phyloP scores from a whole-genome alignment of 2,113 vertebrate genomes.

The Pavo muticus region DNA sequence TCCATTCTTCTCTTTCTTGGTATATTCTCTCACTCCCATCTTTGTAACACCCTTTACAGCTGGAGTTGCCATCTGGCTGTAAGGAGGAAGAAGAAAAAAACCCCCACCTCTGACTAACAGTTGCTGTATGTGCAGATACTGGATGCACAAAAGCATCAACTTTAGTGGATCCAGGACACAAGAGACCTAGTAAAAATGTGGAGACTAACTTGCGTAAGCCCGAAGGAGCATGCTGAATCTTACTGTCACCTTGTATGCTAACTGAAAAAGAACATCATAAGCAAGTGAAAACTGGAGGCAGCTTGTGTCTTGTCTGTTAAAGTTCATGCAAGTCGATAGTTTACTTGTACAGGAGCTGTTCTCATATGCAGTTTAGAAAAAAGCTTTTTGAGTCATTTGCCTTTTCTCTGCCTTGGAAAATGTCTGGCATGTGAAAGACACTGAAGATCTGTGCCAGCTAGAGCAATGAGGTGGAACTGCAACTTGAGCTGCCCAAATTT shows the following conservation, averaged over 20 bases:
- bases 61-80: background rate
- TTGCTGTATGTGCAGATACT: background rate
- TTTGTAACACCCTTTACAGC: background rate
- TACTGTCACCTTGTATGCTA: background rate
- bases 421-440: background rate
- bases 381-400: background rate
- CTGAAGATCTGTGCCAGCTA: background rate
- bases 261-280: accelerated
- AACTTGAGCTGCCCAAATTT: background rate
- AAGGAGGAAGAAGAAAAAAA: background rate
- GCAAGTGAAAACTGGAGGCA: background rate
- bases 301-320: background rate
- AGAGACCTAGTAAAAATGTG: background rate
- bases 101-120: background rate
- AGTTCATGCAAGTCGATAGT: accelerated
- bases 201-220: background rate
- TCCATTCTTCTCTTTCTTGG: background rate
- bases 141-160: background rate
- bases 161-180: background rate
- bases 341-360: background rate
- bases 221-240: background rate
- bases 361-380: background rate
- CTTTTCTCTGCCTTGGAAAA: background rate
- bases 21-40: background rate
- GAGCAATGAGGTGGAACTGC: background rate